A percentile compares a stretch with the other conserved stretches of the same genome.
Conservation (phyloP, 2,888 invertebrate genomes). For the Catocala fraxini region DNA sequence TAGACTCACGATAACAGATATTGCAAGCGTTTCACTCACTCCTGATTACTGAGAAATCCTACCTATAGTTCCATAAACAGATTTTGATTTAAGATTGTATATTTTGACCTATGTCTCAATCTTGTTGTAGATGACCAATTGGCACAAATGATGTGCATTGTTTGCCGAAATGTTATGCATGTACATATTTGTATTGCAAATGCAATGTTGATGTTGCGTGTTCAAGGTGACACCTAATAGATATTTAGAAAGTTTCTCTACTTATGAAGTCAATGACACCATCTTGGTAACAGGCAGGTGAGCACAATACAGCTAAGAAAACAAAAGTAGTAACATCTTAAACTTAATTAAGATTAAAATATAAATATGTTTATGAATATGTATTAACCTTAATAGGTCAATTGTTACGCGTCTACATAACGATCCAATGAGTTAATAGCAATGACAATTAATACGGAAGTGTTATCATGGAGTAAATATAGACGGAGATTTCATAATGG, state of each 20-base stretch:
- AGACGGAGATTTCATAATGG: constrained; percentile 61
- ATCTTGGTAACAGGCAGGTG: constrained; percentile 40
- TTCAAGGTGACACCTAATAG: constrained; percentile 81
- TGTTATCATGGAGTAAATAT: constrained; percentile 51
- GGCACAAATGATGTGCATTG: no score
- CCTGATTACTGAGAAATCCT: constrained; percentile 33
- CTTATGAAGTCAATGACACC: constrained; percentile 77
- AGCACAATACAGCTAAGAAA: constrained; percentile 17
- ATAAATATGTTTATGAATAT: not conserved
- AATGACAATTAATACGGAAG: constrained; percentile 54
- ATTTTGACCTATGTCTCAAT: no score
- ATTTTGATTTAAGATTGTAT: no score
- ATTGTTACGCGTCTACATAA: constrained; percentile 38
- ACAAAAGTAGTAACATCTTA: constrained; percentile 1
- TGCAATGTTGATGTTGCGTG: constrained; percentile 67
- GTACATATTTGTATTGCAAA: constrained; percentile 18
- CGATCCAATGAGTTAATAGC: constrained; percentile 59
- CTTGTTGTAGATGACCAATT: no score
- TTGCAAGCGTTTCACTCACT: constrained; percentile 38
- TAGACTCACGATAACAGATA: constrained; percentile 49
- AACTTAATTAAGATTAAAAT: constrained; percentile 4
- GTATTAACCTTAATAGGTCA: constrained; percentile 37
- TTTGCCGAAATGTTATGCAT: no score
- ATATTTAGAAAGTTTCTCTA: constrained; percentile 84
- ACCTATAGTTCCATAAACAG: no score